Evolutionary conservation across 2,797 vertebrate species (phyloP), one percentile per base, ranked within the genome.

Genomic region (Picus viridis): DNA sequence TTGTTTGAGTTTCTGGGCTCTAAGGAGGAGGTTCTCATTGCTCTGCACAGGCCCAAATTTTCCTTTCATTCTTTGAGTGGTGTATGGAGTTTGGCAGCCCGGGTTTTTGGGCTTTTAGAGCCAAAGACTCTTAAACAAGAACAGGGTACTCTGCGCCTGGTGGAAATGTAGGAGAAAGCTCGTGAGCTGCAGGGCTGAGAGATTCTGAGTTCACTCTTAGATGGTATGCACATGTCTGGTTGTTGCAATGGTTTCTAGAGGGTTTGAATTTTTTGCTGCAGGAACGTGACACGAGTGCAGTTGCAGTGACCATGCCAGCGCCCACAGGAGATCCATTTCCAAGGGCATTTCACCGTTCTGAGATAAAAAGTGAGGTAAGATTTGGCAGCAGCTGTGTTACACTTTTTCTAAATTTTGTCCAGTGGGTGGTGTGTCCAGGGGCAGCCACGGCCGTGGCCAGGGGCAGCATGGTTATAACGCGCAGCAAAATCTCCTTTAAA

Each of bases 241-340:
- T 86, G 18, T 86, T 82, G 39, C 6, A 29, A 2, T 84, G 36
- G 10, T 86, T 94, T 96, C 47, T 82, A 45, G 17, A 79, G 19
- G 10, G 6, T 61, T 80, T 88, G 58, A 86, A 15, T 70, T 89
- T 81, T 89, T 94, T 91, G 39, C 43, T 95, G 30, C 87, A 99
- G 99, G 99, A 99, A 83, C 98, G 98, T 95, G 99, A 99, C 89
- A 99, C 98, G 12, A 98, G 98, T 92, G 94, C 97, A 41, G 81
- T 96, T 49, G 95, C 98, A 6, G 95, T 99, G 92, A 98, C 97
- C 74, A 68, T 98, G 69, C 99, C 99, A 51, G 83, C 97, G 57
- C 96, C 98, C 92, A 98, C 98, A 2, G 97, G 97, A 34, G 91
- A 98, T 59, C 98, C 99, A 6, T 99, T 99, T 95, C 99, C 99